phyloP scores from a whole-genome alignment of 2,888 invertebrate species.

The Sinotaia quadrata region DNA sequence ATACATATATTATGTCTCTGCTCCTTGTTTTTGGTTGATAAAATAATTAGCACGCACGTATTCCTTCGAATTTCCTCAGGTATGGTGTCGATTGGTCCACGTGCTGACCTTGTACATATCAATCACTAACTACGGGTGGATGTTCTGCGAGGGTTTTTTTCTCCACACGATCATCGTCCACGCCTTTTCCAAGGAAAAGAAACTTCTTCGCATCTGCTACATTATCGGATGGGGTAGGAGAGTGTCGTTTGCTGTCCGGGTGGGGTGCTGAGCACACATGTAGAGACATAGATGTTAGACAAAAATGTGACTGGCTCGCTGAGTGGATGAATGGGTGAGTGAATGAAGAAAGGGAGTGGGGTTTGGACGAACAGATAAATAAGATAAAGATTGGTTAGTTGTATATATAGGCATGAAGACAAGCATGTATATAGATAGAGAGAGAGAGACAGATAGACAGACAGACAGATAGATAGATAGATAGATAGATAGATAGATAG shows the following conservation, averaged over 20 bases:
- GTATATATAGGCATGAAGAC: background rate
- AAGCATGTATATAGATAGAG: too few species aligned
- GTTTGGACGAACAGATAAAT: background rate
- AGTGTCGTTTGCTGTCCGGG: too few species aligned
- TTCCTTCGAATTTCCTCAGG: too few species aligned
- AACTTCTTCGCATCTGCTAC: slow-evolving; percentile 86
- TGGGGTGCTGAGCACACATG: too few species aligned
- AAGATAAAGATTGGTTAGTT: background rate
- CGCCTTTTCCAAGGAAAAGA: slow-evolving; percentile 91
- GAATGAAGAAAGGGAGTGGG: background rate
- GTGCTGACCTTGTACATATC: slow-evolving; percentile 89
- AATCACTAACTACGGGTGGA: slow-evolving; percentile 95
- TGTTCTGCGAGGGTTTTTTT: slow-evolving; percentile 77
- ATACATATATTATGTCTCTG: too few species aligned
- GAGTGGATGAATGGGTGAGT: background rate
- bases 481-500: background rate
- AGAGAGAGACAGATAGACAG: too few species aligned
- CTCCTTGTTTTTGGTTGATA: too few species aligned
- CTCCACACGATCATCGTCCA: slow-evolving; percentile 92
- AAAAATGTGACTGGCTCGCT: background rate
- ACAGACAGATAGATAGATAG: too few species aligned
- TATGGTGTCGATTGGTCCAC: slow-evolving; percentile 87
- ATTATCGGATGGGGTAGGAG: slow-evolving; percentile 84
- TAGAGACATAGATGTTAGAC: background rate
- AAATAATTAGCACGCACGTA: too few species aligned